Evolutionary conservation across 1,140 invertebrate species (phyloP), one percentile per base, ranked within the genome.

Genomic region (Diachasma alloeum): DNA sequence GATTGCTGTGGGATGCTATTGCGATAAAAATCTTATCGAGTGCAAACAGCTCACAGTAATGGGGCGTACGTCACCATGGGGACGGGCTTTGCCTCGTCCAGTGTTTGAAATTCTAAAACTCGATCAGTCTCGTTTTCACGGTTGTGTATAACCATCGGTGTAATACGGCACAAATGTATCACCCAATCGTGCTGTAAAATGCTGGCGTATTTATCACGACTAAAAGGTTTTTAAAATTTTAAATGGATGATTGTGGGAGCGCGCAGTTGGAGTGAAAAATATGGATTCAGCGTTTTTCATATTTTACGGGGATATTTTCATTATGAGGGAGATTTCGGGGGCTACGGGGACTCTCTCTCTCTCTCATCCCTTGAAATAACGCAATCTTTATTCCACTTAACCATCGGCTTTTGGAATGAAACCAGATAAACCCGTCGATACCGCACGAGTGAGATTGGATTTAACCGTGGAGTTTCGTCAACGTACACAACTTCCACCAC

Each of bases 51-150:
- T 42, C 39, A n/a, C 17, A 11, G 59, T 74, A 74, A 73, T 73
- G 56, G 53, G 39, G 39, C 63, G 19, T 19, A 67, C 37, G 72
- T 74, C 48, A 63, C 63, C 44, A 74, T 74, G 72, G 63, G 42
- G 24, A 68, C 46, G 46, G 4, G 10, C 13, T 26, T 4, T 13
- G 42, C 10, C 31, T 31, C 31, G 26, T 19, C 46, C 11, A 26
- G 68, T 53, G 59, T 63, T 63, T 15, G 59, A 44, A 74, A 74
- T 74, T 63, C 37, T 44, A 63, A 74, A 67, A 67, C 72, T 74
- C 59, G 59, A 74, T 74, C 72, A 67, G 66, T 67, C 72, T 74
- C 59, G 59, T 63, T 63, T 63, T 63, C 59, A 63, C 59, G 19
- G 63, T 46, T 67, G 53, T 46, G 66, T 36, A 74, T 46, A 17